phyloP scores from a whole-genome alignment of 2,888 invertebrate species.

The Tinea pellionella region DNA sequence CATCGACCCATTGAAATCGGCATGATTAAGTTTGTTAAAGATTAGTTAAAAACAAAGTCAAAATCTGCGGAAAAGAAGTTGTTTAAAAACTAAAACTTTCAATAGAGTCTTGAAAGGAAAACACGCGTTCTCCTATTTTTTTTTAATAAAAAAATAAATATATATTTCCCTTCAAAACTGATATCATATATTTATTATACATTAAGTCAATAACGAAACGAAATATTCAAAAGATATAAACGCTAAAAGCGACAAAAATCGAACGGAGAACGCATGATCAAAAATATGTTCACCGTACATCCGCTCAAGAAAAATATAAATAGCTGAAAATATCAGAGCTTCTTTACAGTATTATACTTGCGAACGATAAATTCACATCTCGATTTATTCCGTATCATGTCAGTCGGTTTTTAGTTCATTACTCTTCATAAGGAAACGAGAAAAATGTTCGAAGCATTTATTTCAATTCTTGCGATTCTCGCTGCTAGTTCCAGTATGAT shows the following conservation, averaged over 20 bases:
- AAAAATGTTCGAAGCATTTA: conserved; percentile 49
- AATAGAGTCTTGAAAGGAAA: no score
- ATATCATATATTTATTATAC: no score
- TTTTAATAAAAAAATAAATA: no score
- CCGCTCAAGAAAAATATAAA: not conserved
- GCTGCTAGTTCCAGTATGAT: conserved; percentile 24
- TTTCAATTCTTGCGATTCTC: conserved; percentile 43
- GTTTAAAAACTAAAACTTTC: no score
- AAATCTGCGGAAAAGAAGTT: no score
- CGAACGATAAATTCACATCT: conserved; percentile 18
- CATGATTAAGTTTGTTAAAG: no score
- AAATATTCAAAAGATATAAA: no score
- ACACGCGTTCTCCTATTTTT: no score
- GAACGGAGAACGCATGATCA: not conserved
- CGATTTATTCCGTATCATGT: conserved; percentile 21
- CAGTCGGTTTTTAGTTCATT: conserved; percentile 20
- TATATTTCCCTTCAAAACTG: no score
- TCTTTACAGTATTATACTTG: not conserved
- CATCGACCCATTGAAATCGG: no score
- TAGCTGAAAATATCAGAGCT: not conserved
- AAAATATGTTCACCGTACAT: not conserved
- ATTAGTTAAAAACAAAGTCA: no score
- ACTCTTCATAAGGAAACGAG: conserved; percentile 30
- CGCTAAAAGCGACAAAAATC: not conserved
- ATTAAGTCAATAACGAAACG: no score